Evolutionary conservation across 2,797 vertebrate genomes (phyloP).

Genomic region (Sitta carolinensis): DNA sequence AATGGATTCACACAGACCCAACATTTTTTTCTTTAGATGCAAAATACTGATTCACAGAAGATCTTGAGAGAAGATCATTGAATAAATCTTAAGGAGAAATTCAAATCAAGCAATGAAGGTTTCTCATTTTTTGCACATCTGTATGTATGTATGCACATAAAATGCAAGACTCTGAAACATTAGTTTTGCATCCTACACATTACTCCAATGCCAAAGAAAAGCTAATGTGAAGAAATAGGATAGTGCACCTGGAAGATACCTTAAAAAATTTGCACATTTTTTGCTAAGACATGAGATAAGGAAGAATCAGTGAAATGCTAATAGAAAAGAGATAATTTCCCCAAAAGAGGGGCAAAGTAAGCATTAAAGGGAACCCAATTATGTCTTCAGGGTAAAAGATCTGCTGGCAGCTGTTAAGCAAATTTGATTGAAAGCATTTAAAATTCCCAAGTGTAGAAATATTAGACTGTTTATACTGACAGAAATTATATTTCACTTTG

Average conservation of each 20-base stretch:
- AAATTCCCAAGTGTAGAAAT: slow-evolving; percentile 25
- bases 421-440: slow-evolving; percentile 19
- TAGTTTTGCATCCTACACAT: neutral
- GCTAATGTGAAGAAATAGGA: neutral
- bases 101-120: neutral
- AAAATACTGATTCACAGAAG: neutral
- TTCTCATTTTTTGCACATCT: neutral
- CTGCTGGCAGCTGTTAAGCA: neutral
- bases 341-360: neutral
- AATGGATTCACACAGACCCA: neutral
- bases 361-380: neutral
- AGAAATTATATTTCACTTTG: slow-evolving; percentile 14
- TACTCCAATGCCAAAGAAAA: neutral
- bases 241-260: neutral
- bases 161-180: neutral
- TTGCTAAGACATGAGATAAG: neutral
- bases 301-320: neutral
- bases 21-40: neutral
- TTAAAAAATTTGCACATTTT: neutral
- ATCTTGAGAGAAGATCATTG: neutral
- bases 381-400: neutral
- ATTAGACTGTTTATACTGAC: slow-evolving; percentile 1
- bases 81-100: neutral
- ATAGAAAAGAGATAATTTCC: neutral
- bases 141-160: rapidly evolving